A percentile compares a stretch with the other conserved stretches of the same genome.
Evolutionary conservation across 2,888 invertebrate genomes (phyloP).

Genomic region (Xanthorhoe designata): DNA sequence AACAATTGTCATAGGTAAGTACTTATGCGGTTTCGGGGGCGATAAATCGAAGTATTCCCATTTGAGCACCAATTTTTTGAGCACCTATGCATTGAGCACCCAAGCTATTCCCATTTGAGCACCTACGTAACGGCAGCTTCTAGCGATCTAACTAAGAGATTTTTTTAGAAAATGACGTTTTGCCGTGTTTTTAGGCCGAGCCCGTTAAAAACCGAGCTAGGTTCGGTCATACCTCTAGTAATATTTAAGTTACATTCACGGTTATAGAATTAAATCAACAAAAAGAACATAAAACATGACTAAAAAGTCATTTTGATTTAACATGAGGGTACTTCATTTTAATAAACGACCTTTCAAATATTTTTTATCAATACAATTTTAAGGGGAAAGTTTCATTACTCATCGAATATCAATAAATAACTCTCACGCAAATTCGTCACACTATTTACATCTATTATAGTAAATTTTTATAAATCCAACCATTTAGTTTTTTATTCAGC

Average conservation of each 20-base stretch:
- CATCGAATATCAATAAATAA: slow-evolving; percentile 61
- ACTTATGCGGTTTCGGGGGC: no score
- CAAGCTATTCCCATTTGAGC: no score
- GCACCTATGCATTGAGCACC: no score
- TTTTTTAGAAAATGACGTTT: no score
- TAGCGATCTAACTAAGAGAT: no score
- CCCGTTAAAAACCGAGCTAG: no score
- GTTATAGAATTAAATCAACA: slow-evolving; percentile 33
- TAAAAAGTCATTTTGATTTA: slow-evolving; percentile 50
- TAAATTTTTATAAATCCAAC: slow-evolving; percentile 60
- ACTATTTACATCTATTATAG: slow-evolving; percentile 72
- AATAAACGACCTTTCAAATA: slow-evolving; percentile 62
- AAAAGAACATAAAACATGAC: slow-evolving; percentile 35
- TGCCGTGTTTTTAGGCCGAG: no score
- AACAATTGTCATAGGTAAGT: no score
- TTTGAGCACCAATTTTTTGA: no score
- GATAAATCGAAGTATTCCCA: no score
- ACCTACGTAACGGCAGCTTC: no score
- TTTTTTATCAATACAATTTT: slow-evolving; percentile 70
- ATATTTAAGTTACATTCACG: slow-evolving; percentile 30
- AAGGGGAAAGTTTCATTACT: slow-evolving; percentile 35
- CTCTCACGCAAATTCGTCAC: slow-evolving; percentile 72
- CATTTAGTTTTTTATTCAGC: slow-evolving; percentile 45
- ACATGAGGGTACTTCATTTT: slow-evolving; percentile 73
- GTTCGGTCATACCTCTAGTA: no score